Percentiles rank a stretch among this genome's conserved stretches.
phyloP scores from a whole-genome alignment of 1,140 invertebrate genomes.

The Radopholus similis region DNA sequence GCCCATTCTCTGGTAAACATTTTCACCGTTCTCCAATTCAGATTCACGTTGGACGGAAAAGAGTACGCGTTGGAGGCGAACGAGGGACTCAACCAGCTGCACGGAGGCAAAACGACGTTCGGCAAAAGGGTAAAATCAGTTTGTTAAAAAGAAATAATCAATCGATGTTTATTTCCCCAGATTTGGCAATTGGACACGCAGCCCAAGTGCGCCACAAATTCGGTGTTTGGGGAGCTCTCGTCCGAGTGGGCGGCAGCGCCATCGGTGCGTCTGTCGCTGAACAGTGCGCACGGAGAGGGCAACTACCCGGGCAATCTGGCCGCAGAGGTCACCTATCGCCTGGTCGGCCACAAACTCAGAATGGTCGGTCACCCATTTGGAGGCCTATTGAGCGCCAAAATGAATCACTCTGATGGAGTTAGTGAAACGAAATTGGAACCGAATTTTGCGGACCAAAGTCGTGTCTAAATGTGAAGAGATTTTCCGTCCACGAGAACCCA shows the following conservation, averaged over 20 bases:
- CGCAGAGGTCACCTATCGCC: slow-evolving; percentile 3
- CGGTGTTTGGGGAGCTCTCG: background rate
- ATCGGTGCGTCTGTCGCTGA: background rate
- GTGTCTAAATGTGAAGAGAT: no score
- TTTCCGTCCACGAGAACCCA: no score
- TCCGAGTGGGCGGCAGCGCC: background rate
- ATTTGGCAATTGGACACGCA: slow-evolving; percentile 10
- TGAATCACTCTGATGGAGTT: no score
- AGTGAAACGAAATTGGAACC: no score
- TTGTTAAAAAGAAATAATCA: slow-evolving; percentile 2
- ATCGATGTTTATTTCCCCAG: background rate
- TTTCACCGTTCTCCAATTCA: background rate
- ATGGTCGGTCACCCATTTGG: no score
- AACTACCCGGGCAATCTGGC: slow-evolving; percentile 5
- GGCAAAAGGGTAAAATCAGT: slow-evolving; percentile 7
- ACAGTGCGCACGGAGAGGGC: slow-evolving; percentile 9
- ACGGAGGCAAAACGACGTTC: slow-evolving; percentile 14
- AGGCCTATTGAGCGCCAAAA: no score
- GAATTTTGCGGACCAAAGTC: no score
- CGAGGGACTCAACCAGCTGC: slow-evolving; percentile 14
- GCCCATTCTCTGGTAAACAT: background rate
- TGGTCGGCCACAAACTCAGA: background rate
- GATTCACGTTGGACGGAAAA: slow-evolving; percentile 4
- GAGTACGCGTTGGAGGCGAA: slow-evolving; percentile 1
- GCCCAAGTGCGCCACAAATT: no score